Base-by-base conservation (phyloP, 1,140 invertebrate species). In the Pristionchus pacificus region DNA sequence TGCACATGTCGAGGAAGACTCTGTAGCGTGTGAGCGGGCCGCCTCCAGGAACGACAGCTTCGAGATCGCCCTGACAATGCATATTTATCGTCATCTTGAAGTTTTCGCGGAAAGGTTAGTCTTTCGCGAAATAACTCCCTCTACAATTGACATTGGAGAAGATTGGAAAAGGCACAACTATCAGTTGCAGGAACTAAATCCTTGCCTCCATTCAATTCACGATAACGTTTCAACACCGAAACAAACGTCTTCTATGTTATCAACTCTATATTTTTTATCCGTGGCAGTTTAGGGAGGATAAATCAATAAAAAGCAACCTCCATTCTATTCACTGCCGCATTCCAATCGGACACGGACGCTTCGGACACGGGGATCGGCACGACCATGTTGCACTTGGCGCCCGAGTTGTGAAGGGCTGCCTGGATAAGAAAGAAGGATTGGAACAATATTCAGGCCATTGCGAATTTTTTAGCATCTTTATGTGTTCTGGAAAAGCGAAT, bases 331-430 rank as follows among this genome's bases (percentile, higher is more conserved):
- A 77, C 15, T 2, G 61, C 62, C 19, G 60, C 55, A 1, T 57
- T 93, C 85, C 95, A 98, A 14, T 91, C 91, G 0, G 93, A 92
- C 84, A 97, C 95, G 0, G 92, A 90, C 2, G 97, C 94, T 80
- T 93, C 91, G 1, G 93, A 93, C 2, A 95, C 95, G 93, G 94
- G 97, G 2, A 98, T 85, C 1, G 95, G 95, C 64, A 98, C 85
- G 65, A 98, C 85, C 0, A 95, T 94, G 85, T 98, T 98, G 84
- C 95, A 98, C 72, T 92, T 91, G 0, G 95, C 97, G 80, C 96
- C 97, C 0, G 93, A 93, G 86, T 98, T 98, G 85, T 98, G 95
- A 58, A 98, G 86, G 2, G 93, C 93, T 0, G 95, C 95, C 71
- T 92, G 93, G 38, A 49, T 49, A 49, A 49, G 38, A 19, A 19